Conservation (phyloP, 2,797 vertebrate genomes). For the Cossypha heuglini region DNA sequence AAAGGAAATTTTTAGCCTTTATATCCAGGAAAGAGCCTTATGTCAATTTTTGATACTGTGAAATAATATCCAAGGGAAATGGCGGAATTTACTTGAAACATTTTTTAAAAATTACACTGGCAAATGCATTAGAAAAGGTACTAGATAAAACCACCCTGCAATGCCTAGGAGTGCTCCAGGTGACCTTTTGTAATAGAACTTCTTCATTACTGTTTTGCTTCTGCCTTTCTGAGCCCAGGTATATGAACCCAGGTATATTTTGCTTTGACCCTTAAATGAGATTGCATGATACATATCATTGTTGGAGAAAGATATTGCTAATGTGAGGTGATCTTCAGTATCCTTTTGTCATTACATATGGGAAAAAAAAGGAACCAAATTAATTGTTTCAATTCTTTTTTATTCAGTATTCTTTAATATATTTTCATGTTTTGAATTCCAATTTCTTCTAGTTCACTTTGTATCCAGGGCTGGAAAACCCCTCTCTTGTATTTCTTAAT, state of each 20-base stretch:
- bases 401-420: constrained; percentile 25
- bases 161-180: not conserved
- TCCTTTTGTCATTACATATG: not conserved
- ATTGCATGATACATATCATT: not conserved
- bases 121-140: not conserved
- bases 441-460: constrained; percentile 35
- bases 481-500: constrained; percentile 48
- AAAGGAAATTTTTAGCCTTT: not conserved
- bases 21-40: not conserved
- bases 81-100: not conserved
- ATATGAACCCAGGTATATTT: not conserved
- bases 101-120: not conserved
- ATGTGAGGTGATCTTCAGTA: not conserved
- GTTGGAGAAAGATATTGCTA: not conserved
- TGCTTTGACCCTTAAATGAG: constrained; percentile 26
- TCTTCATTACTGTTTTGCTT: not conserved
- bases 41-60: not conserved
- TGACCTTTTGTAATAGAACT: constrained; percentile 30
- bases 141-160: not conserved
- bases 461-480: not conserved
- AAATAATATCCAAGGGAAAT: not conserved
- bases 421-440: constrained; percentile 56
- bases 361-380: constrained; percentile 10
- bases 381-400: constrained; percentile 57
- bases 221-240: not conserved